phyloP scores from a whole-genome alignment of 2,113 vertebrate species.

The Trichechus manatus region DNA sequence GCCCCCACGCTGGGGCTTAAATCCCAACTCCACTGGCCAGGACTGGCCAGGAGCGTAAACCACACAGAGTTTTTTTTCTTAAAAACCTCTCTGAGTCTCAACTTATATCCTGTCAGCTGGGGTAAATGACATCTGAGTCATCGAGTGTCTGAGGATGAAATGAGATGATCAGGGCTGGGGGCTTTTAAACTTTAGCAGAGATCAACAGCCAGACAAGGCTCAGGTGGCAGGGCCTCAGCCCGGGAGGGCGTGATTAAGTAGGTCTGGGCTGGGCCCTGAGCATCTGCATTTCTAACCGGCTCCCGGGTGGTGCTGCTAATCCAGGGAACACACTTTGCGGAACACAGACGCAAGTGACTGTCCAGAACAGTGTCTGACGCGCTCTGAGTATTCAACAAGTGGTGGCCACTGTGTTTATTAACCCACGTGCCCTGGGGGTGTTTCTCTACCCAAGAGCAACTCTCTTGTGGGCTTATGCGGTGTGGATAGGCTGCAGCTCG shows the following conservation, averaged over 20 bases:
- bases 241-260: not conserved
- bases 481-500: not conserved
- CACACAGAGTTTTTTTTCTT: not conserved
- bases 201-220: not conserved
- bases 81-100: not conserved
- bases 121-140: not conserved
- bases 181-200: not conserved
- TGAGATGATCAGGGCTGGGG: too few relatives aligned
- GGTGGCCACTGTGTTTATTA: not conserved
- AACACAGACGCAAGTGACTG: not conserved
- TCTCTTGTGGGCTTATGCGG: not conserved
- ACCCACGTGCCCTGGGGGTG: not conserved
- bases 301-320: not conserved
- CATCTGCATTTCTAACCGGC: not conserved
- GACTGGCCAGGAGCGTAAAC: fast-evolving
- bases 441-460: not conserved
- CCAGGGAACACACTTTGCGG: not conserved
- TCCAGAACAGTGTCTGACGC: not conserved
- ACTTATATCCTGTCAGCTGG: not conserved
- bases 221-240: not conserved
- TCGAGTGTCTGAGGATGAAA: not conserved
- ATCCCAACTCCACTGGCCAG: not conserved
- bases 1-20: not conserved
- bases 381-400: not conserved
- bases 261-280: not conserved